Conservation (phyloP, 2,888 invertebrate species). For the Yponomeuta cagnagella region DNA sequence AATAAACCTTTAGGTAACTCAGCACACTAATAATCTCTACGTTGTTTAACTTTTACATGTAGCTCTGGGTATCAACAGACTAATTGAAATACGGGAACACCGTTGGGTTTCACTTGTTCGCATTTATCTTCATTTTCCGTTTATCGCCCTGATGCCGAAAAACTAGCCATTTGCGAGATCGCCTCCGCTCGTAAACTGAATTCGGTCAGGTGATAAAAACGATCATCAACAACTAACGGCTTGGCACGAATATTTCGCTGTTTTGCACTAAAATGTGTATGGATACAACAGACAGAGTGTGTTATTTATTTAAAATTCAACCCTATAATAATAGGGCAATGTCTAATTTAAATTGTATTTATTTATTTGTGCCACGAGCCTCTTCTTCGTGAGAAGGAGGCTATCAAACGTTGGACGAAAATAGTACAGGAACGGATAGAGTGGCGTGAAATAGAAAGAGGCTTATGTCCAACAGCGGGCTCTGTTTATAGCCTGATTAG, state of each 20-base stretch:
- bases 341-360: too few relatives aligned
- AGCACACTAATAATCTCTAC: too few relatives aligned
- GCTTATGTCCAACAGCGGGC: too few relatives aligned
- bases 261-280: not conserved
- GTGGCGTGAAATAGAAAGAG: too few relatives aligned
- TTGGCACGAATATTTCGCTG: conserved; percentile 1
- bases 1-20: too few relatives aligned
- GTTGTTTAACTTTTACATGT: not conserved
- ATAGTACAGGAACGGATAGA: too few relatives aligned
- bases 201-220: conserved; percentile 1
- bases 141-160: not conserved
- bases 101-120: not conserved
- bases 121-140: not conserved
- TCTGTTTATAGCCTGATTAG: too few relatives aligned
- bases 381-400: too few relatives aligned
- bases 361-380: too few relatives aligned
- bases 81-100: not conserved
- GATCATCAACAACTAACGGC: conserved; percentile 1
- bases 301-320: not conserved
- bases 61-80: not conserved
- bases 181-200: conserved; percentile 1
- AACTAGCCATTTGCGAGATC: conserved; percentile 2
- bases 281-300: not conserved
- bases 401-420: too few relatives aligned
- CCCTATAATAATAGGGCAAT: too few relatives aligned